Percentiles rank a stretch among this genome's conserved stretches.
These are phyloP conservation scores for Microplitis deprimator DNA, from an alignment of 2,888 invertebrate genomes.

Conservation along the genomic window DNA sequence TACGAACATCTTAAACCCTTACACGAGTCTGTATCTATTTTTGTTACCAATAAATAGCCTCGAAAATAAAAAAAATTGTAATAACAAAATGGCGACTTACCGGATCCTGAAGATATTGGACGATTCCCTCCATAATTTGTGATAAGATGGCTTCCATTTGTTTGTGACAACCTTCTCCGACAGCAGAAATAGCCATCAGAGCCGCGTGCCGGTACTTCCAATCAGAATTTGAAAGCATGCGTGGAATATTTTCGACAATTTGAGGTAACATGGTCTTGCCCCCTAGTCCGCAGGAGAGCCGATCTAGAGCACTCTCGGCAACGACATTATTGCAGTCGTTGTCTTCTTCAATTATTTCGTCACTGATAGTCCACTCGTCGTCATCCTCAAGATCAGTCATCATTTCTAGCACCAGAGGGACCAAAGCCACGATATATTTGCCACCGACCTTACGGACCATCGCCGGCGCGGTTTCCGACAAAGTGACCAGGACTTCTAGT, in stretches of 20 bases:
- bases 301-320: slow-evolving; percentile 96
- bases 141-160: slow-evolving; percentile 97
- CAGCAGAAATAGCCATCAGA: slow-evolving; percentile 97
- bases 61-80: no score
- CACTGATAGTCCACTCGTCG: slow-evolving; percentile 88
- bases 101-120: slow-evolving; percentile 87
- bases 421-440: slow-evolving; percentile 84
- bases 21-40: no score
- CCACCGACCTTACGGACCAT: slow-evolving; percentile 95
- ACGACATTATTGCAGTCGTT: slow-evolving; percentile 95
- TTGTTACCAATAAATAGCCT: no score
- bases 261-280: slow-evolving; percentile 93
- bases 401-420: slow-evolving; percentile 91
- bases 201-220: slow-evolving; percentile 96
- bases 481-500: slow-evolving; percentile 88
- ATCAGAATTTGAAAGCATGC: slow-evolving; percentile 86
- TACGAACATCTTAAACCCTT: no score
- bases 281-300: slow-evolving; percentile 97
- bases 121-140: slow-evolving; percentile 91
- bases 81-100: slow-evolving; percentile 72
- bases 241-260: slow-evolving; percentile 87
- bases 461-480: slow-evolving; percentile 95
- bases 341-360: slow-evolving; percentile 92
- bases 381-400: slow-evolving; percentile 97
- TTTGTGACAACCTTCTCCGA: slow-evolving; percentile 98